Evolutionary conservation across 2,888 invertebrate genomes (phyloP), one percentile per base, ranked within the genome.

Genomic region (Oasisia sp.): DNA sequence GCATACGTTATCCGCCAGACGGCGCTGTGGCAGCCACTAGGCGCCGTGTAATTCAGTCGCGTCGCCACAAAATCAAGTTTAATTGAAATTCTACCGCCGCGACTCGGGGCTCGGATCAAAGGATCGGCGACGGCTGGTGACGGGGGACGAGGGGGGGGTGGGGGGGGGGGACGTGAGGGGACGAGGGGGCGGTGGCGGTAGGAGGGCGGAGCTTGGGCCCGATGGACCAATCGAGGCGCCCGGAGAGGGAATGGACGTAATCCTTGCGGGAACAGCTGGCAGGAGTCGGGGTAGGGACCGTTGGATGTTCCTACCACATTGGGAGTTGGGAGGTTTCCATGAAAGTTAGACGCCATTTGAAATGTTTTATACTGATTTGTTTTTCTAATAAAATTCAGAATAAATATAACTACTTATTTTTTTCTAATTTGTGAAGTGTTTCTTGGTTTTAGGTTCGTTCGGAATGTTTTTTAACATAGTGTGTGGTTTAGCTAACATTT

Each of bases 51-150:
- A 74, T 74, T 74, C 74, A 74, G 74, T 74, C 74, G 74, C 74
- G 74, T 74, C 74, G 74, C 74, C 74, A 74, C 74, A 74, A 27
- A 74, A 74, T 74, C 74, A 74, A 74, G 74, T 74, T 74, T 74
- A 74, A 74, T 74, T 74, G 74, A 74, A 74, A 74, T 27, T 74
- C 74, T 74, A n/a, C 74, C 74, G 27, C 19, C 74, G n/a, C 19
- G 27, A 1, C 74, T 74, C 74, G 74, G 74, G 27, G n/a, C 74
- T 14, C 27, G 27, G 74, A 74, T 74, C 74, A 74, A 74, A 74
- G 74, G 19, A 74, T 27, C 19, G 74, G 14, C 74, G 27, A 27
- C 74, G 74, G 74, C 74, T 74, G n/a, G 56, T 56, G 56, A 56
- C 56, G 56, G 56, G 38, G 38, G 38, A n/a, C n/a, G n/a, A 38